These are phyloP conservation scores for Meandrusa payeni DNA, from an alignment of 2,888 invertebrate genomes.

Conservation along the genomic window DNA sequence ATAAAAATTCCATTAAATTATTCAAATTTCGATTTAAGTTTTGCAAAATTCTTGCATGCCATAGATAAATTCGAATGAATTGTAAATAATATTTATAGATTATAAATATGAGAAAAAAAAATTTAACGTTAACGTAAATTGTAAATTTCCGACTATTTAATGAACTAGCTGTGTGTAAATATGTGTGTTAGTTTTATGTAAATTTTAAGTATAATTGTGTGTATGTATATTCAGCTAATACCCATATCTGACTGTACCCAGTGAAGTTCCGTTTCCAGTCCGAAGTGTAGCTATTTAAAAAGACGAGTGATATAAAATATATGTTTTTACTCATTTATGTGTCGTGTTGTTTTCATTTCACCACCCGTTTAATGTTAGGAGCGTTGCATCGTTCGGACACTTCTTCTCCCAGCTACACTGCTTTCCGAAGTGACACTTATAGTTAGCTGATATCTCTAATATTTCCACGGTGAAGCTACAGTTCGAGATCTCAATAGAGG, in stretches of 20 bases:
- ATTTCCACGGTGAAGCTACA: too few relatives aligned
- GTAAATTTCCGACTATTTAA: constrained; percentile 50
- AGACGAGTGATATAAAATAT: constrained; percentile 77
- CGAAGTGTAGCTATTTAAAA: constrained; percentile 56
- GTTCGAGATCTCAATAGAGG: background rate
- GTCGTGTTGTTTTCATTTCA: constrained; percentile 42
- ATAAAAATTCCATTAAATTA: too few relatives aligned
- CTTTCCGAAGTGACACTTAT: too few relatives aligned
- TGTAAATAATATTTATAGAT: constrained; percentile 27
- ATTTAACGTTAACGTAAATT: constrained; percentile 36
- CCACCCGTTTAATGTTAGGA: constrained; percentile 5
- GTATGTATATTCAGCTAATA: constrained; percentile 57
- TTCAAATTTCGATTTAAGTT: background rate
- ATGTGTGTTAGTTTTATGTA: constrained; percentile 42
- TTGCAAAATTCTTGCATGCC: constrained; percentile 36
- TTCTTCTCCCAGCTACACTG: too few relatives aligned
- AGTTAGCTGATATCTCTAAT: too few relatives aligned
- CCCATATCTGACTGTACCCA: constrained; percentile 48
- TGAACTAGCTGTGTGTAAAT: constrained; percentile 46
- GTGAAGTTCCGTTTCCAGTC: constrained; percentile 36
- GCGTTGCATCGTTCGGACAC: too few relatives aligned
- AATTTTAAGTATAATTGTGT: constrained; percentile 43
- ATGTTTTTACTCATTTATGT: constrained; percentile 77
- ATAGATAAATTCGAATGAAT: constrained; percentile 34
- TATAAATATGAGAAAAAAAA: constrained; percentile 43